phyloP scores from a whole-genome alignment of 2,888 invertebrate species.

The Onchidella celtica region DNA sequence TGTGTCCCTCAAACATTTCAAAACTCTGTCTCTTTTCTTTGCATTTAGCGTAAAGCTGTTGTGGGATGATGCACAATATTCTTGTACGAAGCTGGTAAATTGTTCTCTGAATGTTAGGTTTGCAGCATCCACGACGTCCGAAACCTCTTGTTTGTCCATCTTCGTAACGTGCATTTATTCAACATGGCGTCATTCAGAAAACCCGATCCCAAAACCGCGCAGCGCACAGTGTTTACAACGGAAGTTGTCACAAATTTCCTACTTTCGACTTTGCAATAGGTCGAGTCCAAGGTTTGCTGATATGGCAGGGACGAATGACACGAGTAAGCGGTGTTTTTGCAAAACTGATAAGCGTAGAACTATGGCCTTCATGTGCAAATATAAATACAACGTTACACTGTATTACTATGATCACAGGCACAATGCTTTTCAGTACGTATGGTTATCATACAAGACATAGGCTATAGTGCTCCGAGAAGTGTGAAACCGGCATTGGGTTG shows the following conservation, averaged over 20 bases:
- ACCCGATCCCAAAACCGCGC: conserved; percentile 22
- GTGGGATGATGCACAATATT: conserved; percentile 47
- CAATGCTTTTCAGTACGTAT: too few relatives aligned
- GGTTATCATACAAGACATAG: too few relatives aligned
- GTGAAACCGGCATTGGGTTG: too few relatives aligned
- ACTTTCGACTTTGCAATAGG: too few relatives aligned
- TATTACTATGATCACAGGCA: too few relatives aligned
- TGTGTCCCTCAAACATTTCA: conserved; percentile 53
- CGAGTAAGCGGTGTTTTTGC: too few relatives aligned
- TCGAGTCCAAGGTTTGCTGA: too few relatives aligned
- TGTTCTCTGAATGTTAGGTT: conserved; percentile 45
- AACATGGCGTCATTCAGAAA: conserved; percentile 36
- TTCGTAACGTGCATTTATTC: conserved; percentile 12
- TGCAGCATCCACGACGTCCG: not conserved
- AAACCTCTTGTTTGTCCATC: conserved; percentile 35
- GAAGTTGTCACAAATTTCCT: not conserved
- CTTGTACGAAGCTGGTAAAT: conserved; percentile 46
- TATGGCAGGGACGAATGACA: too few relatives aligned
- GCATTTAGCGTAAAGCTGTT: conserved; percentile 52
- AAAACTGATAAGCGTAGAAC: too few relatives aligned
- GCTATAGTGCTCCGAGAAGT: too few relatives aligned
- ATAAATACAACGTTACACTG: too few relatives aligned
- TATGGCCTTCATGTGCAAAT: too few relatives aligned
- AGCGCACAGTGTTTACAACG: not conserved
- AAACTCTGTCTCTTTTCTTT: conserved; percentile 49